Conservation (phyloP, 1,140 invertebrate genomes). For the Bicyclus anynana region DNA sequence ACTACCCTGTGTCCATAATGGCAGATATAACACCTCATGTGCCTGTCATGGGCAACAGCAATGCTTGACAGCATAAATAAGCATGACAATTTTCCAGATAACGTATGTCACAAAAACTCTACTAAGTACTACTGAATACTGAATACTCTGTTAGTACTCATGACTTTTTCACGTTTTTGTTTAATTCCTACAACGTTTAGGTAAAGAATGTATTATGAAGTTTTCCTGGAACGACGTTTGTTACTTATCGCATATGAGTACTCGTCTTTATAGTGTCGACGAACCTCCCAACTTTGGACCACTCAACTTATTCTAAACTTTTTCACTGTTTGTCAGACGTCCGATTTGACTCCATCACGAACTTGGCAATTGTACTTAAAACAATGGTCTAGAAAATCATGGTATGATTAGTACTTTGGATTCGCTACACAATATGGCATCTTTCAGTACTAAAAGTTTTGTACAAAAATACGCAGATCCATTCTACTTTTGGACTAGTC, state of each 20-base stretch:
- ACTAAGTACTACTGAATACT: too few relatives aligned
- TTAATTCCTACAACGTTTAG: too few relatives aligned
- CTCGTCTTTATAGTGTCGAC: constrained; percentile 40
- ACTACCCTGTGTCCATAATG: too few relatives aligned
- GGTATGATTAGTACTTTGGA: constrained; percentile 35
- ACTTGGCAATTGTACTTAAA: constrained; percentile 20
- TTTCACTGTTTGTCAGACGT: constrained; percentile 52
- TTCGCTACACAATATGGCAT: constrained; percentile 29
- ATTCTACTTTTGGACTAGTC: neutral
- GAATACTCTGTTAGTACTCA: too few relatives aligned
- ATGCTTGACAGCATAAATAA: too few relatives aligned
- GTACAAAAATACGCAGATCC: neutral
- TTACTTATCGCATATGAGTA: neutral
- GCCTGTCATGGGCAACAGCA: too few relatives aligned
- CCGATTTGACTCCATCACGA: constrained; percentile 1
- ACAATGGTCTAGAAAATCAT: constrained; percentile 21
- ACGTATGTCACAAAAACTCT: too few relatives aligned
- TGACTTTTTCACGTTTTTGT: too few relatives aligned
- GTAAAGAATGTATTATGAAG: neutral
- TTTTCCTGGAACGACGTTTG: neutral
- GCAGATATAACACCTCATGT: too few relatives aligned
- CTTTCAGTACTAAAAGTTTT: neutral
- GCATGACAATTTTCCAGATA: too few relatives aligned
- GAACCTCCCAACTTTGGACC: constrained; percentile 32
- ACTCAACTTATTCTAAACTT: constrained; percentile 29